Conservation (phyloP, 1,140 invertebrate genomes). For the Calephelis nemesis region DNA sequence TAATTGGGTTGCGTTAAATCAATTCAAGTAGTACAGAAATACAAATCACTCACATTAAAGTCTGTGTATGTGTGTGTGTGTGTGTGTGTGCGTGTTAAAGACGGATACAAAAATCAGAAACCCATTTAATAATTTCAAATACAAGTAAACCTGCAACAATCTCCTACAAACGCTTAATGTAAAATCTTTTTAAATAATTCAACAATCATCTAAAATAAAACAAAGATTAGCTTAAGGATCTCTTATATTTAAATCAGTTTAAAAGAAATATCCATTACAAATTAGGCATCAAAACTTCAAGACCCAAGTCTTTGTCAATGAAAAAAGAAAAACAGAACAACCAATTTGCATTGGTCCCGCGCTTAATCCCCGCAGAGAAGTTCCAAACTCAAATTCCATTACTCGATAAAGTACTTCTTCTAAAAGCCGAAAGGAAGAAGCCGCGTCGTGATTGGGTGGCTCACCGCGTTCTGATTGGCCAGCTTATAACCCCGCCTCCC, state of each 20-base stretch:
- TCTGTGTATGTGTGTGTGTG: too few relatives aligned
- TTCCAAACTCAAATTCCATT: constrained; percentile 74
- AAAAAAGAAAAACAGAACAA: constrained; percentile 50
- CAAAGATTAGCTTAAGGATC: neutral
- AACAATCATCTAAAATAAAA: too few relatives aligned
- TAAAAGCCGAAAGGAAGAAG: constrained; percentile 65
- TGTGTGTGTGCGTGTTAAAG: too few relatives aligned
- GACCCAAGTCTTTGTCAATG: constrained; percentile 39
- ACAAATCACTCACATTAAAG: too few relatives aligned
- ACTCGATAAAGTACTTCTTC: constrained; percentile 65
- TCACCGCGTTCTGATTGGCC: constrained; percentile 70
- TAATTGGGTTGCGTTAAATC: too few relatives aligned
- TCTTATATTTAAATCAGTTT: neutral
- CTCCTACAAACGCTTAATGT: too few relatives aligned
- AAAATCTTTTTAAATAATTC: too few relatives aligned
- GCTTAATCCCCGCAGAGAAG: constrained; percentile 63
- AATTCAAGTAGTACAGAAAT: too few relatives aligned
- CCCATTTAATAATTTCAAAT: too few relatives aligned
- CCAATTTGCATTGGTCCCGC: constrained; percentile 62
- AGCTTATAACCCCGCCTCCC: constrained; percentile 66
- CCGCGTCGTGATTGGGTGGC: constrained; percentile 66
- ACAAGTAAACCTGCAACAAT: too few relatives aligned
- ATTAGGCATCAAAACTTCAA: constrained; percentile 13
- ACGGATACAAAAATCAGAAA: too few relatives aligned
- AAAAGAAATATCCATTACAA: constrained; percentile 14